A percentile compares a stretch with the other conserved stretches of the same genome.
These are phyloP conservation scores for Nannospalax galili DNA, from an alignment of 2,113 vertebrate species.

Conservation along the genomic window DNA sequence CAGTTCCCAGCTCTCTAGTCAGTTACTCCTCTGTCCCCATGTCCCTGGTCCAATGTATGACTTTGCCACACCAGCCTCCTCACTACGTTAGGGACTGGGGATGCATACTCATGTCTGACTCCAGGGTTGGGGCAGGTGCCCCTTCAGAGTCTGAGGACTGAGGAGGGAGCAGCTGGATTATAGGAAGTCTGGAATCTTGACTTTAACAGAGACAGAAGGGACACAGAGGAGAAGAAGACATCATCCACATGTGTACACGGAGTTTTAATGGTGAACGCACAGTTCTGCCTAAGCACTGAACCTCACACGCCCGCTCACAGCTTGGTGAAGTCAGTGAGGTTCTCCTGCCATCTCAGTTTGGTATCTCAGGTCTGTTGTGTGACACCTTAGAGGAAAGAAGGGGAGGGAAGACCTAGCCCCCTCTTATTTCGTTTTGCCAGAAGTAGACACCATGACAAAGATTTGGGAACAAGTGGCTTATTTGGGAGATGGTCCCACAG, in stretches of 20 bases:
- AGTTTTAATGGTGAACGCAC: not conserved
- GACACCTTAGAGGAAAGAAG: not conserved
- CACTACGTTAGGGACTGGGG: not conserved
- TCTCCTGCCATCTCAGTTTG: not conserved
- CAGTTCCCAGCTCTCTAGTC: not conserved
- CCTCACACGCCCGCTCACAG: fast-evolving
- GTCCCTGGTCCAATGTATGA: not conserved
- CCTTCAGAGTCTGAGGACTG: not conserved
- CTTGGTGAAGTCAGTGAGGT: fast-evolving
- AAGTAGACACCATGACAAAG: not conserved
- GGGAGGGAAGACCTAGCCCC: too few relatives aligned
- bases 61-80: not conserved
- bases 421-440: not conserved
- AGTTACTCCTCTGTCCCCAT: not conserved
- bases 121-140: not conserved
- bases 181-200: not conserved
- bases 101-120: not conserved
- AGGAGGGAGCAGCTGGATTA: not conserved
- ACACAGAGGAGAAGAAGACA: not conserved
- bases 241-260: not conserved
- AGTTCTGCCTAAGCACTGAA: not conserved
- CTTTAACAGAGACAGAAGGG: not conserved
- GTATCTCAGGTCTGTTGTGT: not conserved
- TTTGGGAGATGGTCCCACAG: not conserved
- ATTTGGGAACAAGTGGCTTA: not conserved